Base-by-base conservation (phyloP, 2,113 vertebrate species). In the Lamprologus speciosus region DNA sequence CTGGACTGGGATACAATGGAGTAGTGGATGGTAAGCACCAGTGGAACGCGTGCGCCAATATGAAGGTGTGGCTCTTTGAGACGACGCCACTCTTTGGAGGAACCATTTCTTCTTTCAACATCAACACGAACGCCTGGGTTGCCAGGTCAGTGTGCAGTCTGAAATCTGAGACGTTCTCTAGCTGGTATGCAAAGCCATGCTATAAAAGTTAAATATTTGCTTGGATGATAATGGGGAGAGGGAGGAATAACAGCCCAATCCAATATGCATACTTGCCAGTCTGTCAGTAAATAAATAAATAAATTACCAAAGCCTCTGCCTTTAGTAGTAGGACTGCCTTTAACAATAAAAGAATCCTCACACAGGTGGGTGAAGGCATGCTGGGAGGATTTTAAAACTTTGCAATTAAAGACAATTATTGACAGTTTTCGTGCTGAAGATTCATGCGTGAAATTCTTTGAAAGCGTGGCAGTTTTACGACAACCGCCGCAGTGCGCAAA, bases 11-110 rank as follows among this genome's bases (percentile, higher is more conserved):
- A 11, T 99, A 98, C 93, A 97, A 97, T 5, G 98, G 97, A 6
- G 93, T 88, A 2, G 97, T 96, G 26, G 91, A 91, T 0, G 97
- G 97, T 10, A 89, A 94, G 35, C 94, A 94, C 23, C 92, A 89
- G 80, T 99, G 99, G 99, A 96, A 99, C 4, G 97, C 98, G 83
- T 99, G 98, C 85, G 98, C 98, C 89, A 99, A 99, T 89, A 98
- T 99, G 97, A 98, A 97, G 93, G 96, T 99, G 93, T 98, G 98
- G 97, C 92, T 97, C 57, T 99, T 97, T n/a, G 99, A 99, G 95
- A 99, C 98, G 19, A 98, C 97, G 1, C 98, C 98, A 1, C 96
- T 97, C 11, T 99, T 99, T 89, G 97, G 95, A 2, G 98, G 98
- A 86, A 99, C 98, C 83, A 99, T 99, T 19, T 89, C 95, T 16